A percentile compares a stretch with the other conserved stretches of the same genome.
These are phyloP conservation scores for Dreissena rostriformis DNA, from an alignment of 1,140 invertebrate genomes.

Conservation along the genomic window DNA sequence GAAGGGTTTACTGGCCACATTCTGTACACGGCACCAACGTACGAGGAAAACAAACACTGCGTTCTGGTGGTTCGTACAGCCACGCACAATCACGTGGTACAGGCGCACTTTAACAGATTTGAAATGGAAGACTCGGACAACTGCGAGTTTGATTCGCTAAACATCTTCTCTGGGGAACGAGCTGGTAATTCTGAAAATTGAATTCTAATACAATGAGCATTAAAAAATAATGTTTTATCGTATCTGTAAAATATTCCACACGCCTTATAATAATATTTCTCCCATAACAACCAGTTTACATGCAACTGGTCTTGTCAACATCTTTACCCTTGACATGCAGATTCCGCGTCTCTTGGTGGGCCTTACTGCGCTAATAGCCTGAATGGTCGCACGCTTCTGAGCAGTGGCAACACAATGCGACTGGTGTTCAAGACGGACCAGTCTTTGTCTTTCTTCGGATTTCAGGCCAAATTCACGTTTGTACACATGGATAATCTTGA, in stretches of 20 bases:
- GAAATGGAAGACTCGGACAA: slow-evolving; percentile 42
- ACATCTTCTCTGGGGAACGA: slow-evolving; percentile 24
- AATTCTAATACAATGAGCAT: too few relatives aligned
- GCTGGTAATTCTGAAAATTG: neutral
- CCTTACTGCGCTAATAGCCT: slow-evolving; percentile 40
- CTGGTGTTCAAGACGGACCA: slow-evolving; percentile 44
- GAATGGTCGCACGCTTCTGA: slow-evolving; percentile 21
- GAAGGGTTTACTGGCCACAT: neutral
- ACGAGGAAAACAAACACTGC: neutral
- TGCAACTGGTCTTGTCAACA: neutral
- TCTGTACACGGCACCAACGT: neutral
- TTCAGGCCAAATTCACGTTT: slow-evolving; percentile 23
- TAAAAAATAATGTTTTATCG: too few relatives aligned
- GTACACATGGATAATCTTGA: neutral
- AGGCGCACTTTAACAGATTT: slow-evolving; percentile 26
- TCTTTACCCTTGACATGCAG: neutral
- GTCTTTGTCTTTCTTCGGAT: slow-evolving; percentile 31
- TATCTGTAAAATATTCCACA: too few relatives aligned
- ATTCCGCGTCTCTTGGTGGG: slow-evolving; percentile 26
- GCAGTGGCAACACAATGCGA: slow-evolving; percentile 34
- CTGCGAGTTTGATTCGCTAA: slow-evolving; percentile 35
- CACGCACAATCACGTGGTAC: neutral
- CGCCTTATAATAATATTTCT: too few relatives aligned
- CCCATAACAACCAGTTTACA: too few relatives aligned
- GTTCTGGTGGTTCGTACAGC: neutral